phyloP scores from a whole-genome alignment of 2,797 vertebrate genomes.

The Chromobotia macracanthus region DNA sequence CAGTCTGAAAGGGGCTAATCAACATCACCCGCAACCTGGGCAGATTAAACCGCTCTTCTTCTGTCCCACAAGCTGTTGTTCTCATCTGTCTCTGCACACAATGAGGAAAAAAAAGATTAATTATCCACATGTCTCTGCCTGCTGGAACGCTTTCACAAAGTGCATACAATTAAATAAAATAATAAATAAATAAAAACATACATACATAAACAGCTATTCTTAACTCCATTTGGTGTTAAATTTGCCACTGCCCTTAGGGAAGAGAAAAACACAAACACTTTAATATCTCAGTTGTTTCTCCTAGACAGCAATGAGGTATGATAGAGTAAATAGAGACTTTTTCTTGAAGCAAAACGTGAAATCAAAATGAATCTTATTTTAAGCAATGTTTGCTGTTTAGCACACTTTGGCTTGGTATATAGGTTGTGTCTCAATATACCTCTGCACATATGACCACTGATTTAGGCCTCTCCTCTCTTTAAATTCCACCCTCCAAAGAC shows the following conservation, averaged over 20 bases:
- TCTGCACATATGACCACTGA: too few species aligned
- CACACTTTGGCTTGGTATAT: not conserved
- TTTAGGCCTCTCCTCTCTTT: too few species aligned
- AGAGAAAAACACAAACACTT: not conserved
- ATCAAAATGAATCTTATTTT: not conserved
- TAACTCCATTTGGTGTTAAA: not conserved
- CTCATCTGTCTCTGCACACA: constrained; percentile 22
- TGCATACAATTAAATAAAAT: constrained; percentile 1
- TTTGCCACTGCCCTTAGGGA: not conserved
- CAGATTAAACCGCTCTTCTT: constrained; percentile 7
- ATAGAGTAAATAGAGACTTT: not conserved
- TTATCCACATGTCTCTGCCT: constrained; percentile 26
- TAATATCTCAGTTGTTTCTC: not conserved
- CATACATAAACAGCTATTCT: not conserved
- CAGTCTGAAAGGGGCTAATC: constrained; percentile 44
- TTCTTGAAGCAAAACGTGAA: not conserved
- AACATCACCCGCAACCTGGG: constrained; percentile 11
- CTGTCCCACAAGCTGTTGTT: constrained; percentile 30
- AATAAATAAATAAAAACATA: constrained; percentile 13
- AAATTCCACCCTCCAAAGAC: not conserved
- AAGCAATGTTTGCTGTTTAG: not conserved
- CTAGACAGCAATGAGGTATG: not conserved
- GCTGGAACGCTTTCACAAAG: constrained; percentile 5
- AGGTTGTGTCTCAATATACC: not conserved
- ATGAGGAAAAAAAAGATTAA: constrained; percentile 13